A percentile compares a stretch with the other conserved stretches of the same genome.
Evolutionary conservation across 92 coral and sea anemone species (phyloP).

Genomic region (Muricea muricata): DNA sequence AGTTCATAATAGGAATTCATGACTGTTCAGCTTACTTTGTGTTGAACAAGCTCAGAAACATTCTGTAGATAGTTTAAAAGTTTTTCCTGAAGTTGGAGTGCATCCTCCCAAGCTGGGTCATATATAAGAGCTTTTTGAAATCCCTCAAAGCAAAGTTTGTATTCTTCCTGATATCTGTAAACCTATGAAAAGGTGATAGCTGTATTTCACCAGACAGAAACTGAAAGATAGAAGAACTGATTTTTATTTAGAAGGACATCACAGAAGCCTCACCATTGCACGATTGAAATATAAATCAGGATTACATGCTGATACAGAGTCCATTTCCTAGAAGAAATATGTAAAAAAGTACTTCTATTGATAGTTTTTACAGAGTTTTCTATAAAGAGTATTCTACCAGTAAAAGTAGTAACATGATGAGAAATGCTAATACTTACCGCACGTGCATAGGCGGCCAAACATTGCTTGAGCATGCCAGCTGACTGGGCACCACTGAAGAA

Average conservation of each 20-base stretch:
- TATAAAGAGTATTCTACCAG: no score
- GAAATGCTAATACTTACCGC: slow-evolving; percentile 71
- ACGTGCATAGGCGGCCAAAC: slow-evolving; percentile 91
- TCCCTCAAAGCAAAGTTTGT: slow-evolving; percentile 72
- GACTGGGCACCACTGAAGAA: slow-evolving; percentile 94
- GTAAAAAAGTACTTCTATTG: no score
- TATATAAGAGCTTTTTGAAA: slow-evolving; percentile 74
- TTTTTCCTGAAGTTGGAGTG: slow-evolving; percentile 70
- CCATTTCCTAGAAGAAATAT: slow-evolving; percentile 75
- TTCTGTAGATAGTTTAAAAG: slow-evolving; percentile 72
- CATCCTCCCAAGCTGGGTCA: slow-evolving; percentile 90
- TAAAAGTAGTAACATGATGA: no score
- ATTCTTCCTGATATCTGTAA: slow-evolving; percentile 92
- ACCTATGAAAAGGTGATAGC: slow-evolving; percentile 69
- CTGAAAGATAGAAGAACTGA: no score
- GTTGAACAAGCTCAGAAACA: slow-evolving; percentile 73
- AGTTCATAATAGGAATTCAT: neutral
- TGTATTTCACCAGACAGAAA: no score
- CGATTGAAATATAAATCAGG: slow-evolving; percentile 97
- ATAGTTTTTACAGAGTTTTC: no score
- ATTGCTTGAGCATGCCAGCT: slow-evolving; percentile 89
- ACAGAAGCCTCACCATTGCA: slow-evolving; percentile 96
- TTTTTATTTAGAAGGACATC: no score
- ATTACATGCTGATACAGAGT: slow-evolving; percentile 81
- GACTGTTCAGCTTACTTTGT: slow-evolving; percentile 81